phyloP scores from a whole-genome alignment of 2,113 vertebrate genomes.

The Spizaetus ornatus region DNA sequence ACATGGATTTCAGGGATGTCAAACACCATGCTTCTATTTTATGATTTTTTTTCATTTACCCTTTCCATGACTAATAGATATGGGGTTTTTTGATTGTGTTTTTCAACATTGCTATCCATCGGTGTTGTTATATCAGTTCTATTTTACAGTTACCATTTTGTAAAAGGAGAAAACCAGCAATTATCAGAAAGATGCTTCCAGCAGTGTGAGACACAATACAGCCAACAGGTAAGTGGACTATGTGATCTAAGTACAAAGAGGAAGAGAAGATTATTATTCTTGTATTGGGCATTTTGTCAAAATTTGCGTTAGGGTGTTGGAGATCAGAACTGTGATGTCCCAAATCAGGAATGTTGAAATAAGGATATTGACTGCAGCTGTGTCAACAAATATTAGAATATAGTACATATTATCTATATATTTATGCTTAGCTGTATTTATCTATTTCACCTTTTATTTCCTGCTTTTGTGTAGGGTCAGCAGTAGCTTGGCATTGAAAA shows the following conservation, averaged over 20 bases:
- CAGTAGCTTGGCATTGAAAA: background rate
- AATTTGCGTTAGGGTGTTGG: background rate
- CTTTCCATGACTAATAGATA: background rate
- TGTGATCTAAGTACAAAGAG: background rate
- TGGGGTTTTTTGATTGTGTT: accelerated
- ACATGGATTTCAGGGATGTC: background rate
- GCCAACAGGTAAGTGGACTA: background rate
- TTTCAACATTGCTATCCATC: background rate
- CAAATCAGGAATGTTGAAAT: background rate
- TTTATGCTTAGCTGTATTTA: background rate
- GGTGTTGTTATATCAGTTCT: background rate
- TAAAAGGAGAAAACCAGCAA: background rate
- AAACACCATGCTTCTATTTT: background rate
- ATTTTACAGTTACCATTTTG: background rate
- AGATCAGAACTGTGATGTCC: background rate
- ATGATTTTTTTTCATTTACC: background rate
- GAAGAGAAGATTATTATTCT: background rate
- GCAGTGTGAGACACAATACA: background rate
- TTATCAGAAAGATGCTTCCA: background rate
- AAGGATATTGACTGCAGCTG: background rate
- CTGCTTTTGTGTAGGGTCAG: background rate
- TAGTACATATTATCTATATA: background rate
- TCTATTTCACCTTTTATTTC: background rate
- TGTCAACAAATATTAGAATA: background rate
- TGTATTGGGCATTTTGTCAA: background rate